Evolutionary conservation across 2,113 vertebrate species (phyloP).

Genomic region (Cinclus mexicanus): DNA sequence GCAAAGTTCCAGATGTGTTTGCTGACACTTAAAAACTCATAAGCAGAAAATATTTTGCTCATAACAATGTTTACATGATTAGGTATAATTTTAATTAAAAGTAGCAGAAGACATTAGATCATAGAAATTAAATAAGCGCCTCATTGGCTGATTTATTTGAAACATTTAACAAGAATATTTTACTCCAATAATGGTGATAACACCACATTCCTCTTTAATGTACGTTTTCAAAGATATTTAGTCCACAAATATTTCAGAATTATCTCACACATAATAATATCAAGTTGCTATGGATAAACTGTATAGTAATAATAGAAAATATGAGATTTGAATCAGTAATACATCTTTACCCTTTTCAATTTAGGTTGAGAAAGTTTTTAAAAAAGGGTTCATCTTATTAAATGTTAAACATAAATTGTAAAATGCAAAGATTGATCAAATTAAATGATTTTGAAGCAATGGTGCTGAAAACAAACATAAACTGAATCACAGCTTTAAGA

Average conservation of each 20-base stretch:
- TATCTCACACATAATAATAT: neutral
- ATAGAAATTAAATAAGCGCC: constrained; percentile 42
- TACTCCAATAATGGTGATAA: neutral
- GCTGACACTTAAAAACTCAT: constrained; percentile 33
- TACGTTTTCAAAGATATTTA: constrained; percentile 20
- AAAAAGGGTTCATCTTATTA: neutral
- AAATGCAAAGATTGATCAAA: neutral
- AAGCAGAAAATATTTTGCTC: constrained; percentile 32
- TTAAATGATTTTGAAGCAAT: neutral
- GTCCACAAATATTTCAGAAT: constrained; percentile 11
- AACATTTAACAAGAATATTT: constrained; percentile 26
- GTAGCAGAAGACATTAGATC: constrained; percentile 38
- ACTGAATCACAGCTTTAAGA: neutral
- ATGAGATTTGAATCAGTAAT: neutral
- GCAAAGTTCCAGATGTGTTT: constrained; percentile 48
- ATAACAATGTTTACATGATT: constrained; percentile 48
- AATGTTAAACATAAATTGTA: neutral
- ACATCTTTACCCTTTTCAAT: neutral
- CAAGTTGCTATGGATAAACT: neutral
- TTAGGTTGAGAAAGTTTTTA: neutral
- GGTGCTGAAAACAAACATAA: neutral
- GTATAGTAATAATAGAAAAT: neutral
- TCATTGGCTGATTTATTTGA: constrained; percentile 50
- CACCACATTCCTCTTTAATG: neutral
- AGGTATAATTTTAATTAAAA: constrained; percentile 51